Conservation (phyloP, 2,888 invertebrate species). For the Agapostemon virescens region DNA sequence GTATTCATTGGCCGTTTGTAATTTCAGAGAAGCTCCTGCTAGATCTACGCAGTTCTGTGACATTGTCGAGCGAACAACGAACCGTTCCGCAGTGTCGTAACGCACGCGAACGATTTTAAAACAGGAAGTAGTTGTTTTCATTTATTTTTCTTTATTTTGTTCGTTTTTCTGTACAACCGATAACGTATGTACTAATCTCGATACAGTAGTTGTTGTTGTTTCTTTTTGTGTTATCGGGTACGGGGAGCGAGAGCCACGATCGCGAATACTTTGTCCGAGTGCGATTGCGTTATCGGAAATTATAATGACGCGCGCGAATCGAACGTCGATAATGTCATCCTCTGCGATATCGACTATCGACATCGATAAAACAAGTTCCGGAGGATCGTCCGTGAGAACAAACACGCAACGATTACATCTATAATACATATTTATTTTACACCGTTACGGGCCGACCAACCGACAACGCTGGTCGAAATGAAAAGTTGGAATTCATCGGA, state of each 20-base stretch:
- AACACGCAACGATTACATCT: neutral
- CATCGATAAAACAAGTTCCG: neutral
- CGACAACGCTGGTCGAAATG: neutral
- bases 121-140: neutral
- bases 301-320: neutral
- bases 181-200: neutral
- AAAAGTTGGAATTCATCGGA: neutral
- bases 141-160: neutral
- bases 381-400: neutral
- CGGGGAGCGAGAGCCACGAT: neutral
- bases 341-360: neutral
- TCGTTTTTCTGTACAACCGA: neutral
- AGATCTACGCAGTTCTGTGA: neutral
- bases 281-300: slow-evolving; percentile 37
- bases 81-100: too few relatives aligned
- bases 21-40: neutral
- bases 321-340: neutral
- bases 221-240: neutral
- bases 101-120: neutral
- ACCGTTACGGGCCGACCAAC: neutral
- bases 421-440: neutral
- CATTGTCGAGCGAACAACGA: too few relatives aligned
- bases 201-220: slow-evolving; percentile 8
- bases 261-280: neutral
- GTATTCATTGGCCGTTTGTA: neutral